Percentiles rank a stretch among this genome's conserved stretches.
Evolutionary conservation across 2,797 vertebrate species (phyloP).

Genomic region (Carapus acus): DNA sequence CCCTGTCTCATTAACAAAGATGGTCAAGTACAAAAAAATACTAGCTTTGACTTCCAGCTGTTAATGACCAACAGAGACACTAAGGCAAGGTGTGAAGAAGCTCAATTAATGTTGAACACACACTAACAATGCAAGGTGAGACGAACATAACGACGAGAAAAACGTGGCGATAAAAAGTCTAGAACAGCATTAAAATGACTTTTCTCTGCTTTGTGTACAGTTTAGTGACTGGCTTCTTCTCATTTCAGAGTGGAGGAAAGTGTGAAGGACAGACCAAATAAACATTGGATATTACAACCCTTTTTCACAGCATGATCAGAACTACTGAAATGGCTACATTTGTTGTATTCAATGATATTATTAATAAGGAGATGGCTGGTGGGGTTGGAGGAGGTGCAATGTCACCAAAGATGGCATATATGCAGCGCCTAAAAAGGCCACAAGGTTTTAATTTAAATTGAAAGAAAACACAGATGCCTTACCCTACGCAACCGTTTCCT

Average conservation of each 20-base stretch:
- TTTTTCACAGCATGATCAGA: no score
- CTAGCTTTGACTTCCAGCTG: constrained; percentile 27
- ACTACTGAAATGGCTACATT: constrained; percentile 10
- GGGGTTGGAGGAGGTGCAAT: no score
- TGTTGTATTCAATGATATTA: constrained; percentile 12
- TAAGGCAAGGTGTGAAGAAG: constrained; percentile 34
- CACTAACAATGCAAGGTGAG: constrained; percentile 7
- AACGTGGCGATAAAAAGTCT: constrained; percentile 1
- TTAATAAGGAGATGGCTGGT: no score
- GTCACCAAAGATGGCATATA: no score
- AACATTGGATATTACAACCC: no score
- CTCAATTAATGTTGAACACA: constrained; percentile 1
- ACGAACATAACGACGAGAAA: no score
- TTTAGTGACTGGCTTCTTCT: constrained; percentile 22
- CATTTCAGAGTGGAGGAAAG: constrained; percentile 7
- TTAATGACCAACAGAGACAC: constrained; percentile 22
- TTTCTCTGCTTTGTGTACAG: constrained; percentile 4
- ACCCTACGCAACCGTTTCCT: neutral
- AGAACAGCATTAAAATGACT: constrained; percentile 9
- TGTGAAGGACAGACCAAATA: no score
- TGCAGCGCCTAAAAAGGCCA: no score
- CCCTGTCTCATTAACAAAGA: constrained; percentile 42
- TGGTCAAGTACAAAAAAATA: constrained; percentile 31
- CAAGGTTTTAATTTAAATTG: no score
- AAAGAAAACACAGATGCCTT: constrained; percentile 2